Percentiles rank a stretch among this genome's conserved stretches.
These are phyloP conservation scores for Lepidurus apus DNA, from an alignment of 1,140 invertebrate genomes.

Conservation along the genomic window DNA sequence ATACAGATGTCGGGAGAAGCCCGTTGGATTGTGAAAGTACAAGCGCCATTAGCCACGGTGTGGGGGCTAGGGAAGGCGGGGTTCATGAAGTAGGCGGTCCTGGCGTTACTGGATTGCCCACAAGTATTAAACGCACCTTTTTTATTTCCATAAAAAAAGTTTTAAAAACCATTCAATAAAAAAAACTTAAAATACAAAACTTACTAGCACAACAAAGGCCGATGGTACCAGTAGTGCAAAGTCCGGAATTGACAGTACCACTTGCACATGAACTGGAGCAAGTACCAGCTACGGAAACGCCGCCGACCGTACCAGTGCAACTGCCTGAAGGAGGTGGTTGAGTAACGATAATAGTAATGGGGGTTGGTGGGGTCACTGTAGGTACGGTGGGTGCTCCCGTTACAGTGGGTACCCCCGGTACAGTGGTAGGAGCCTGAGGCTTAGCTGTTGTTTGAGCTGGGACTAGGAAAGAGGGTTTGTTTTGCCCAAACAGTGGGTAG, in stretches of 20 bases:
- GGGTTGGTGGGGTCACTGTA: neutral
- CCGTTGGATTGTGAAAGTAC: neutral
- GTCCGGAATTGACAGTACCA: neutral
- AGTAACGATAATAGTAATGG: neutral
- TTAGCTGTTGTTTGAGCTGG: neutral
- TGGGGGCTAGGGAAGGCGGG: neutral
- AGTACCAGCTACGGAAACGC: neutral
- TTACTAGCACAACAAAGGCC: neutral
- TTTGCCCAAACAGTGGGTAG: neutral
- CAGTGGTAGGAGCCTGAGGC: neutral
- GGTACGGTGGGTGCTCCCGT: neutral
- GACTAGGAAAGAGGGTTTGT: neutral
- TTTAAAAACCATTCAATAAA: neutral
- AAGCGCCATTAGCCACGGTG: neutral
- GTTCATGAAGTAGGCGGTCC: neutral
- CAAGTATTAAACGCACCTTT: neutral
- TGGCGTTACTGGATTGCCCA: neutral
- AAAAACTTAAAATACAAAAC: neutral
- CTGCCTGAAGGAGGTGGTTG: neutral
- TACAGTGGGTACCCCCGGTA: neutral
- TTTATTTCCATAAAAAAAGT: neutral
- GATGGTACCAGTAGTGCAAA: neutral
- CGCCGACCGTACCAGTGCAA: neutral
- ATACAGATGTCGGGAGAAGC: neutral
- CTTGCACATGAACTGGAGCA: neutral